These are phyloP conservation scores for Eulemur macaco DNA, from an alignment of 2,113 vertebrate genomes.

Conservation along the genomic window DNA sequence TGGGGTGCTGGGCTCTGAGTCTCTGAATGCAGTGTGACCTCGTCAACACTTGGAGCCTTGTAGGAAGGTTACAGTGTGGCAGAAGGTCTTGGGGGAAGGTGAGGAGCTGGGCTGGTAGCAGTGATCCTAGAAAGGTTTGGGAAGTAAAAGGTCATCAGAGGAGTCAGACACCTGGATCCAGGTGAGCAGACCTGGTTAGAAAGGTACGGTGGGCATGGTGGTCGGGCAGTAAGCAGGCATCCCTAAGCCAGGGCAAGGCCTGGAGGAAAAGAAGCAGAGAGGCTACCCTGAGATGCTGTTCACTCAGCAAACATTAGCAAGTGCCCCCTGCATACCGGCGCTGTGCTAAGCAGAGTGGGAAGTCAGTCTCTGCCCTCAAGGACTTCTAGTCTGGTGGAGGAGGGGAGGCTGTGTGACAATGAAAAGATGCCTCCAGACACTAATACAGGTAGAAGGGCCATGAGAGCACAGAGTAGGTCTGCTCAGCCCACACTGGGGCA, in stretches of 20 bases:
- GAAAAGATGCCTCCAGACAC: neutral
- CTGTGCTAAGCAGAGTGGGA: neutral
- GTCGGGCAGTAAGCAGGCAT: neutral
- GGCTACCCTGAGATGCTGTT: neutral
- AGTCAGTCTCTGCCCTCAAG: neutral
- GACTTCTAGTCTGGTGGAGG: neutral
- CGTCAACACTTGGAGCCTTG: neutral
- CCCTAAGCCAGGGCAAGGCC: neutral
- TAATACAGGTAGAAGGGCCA: accelerated
- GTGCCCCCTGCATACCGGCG: neutral
- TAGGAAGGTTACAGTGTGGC: neutral
- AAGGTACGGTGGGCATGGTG: accelerated
- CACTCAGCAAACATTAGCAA: neutral
- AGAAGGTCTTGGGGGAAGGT: neutral
- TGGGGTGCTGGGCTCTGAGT: neutral
- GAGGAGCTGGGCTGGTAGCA: neutral
- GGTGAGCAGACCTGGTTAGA: neutral
- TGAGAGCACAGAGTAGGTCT: neutral
- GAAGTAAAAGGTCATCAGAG: neutral
- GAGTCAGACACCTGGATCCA: neutral
- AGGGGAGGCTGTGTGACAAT: neutral
- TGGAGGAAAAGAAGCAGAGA: neutral
- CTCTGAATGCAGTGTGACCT: neutral
- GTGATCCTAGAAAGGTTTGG: neutral
- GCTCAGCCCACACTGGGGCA: neutral